phyloP scores from a whole-genome alignment of 2,113 vertebrate genomes.

The Colistium nudipinnis region DNA sequence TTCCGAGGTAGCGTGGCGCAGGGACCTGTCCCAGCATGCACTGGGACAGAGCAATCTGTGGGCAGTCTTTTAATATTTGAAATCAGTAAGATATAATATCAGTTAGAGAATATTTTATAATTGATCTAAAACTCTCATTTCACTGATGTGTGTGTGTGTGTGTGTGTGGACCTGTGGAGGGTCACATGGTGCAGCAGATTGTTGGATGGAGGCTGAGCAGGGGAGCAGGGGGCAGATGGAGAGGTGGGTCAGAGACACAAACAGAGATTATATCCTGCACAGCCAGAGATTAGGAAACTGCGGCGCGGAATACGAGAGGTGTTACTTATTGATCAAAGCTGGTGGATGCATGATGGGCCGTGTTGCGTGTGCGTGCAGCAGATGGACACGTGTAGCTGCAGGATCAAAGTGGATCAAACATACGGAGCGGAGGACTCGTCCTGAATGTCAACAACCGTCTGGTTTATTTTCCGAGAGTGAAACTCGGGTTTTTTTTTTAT shows the following conservation, averaged over 20 bases:
- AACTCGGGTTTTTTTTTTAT: no score
- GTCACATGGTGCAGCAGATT: conserved; percentile 21
- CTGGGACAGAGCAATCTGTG: no score
- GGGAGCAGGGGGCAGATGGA: conserved; percentile 65
- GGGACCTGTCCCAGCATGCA: no score
- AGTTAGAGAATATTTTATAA: no score
- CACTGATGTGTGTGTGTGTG: neutral
- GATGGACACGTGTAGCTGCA: conserved; percentile 62
- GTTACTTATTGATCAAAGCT: conserved; percentile 70
- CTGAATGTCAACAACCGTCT: conserved; percentile 24
- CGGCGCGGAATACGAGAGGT: conserved; percentile 2
- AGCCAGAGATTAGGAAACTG: conserved; percentile 32
- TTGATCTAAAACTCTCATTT: neutral
- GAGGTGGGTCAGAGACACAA: conserved; percentile 59
- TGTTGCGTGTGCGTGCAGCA: conserved; percentile 22
- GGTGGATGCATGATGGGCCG: conserved; percentile 17
- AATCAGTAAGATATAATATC: no score
- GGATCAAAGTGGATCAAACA: conserved; percentile 58
- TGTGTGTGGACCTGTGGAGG: neutral
- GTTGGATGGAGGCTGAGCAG: conserved; percentile 32
- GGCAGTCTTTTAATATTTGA: no score
- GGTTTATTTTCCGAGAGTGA: conserved; percentile 10
- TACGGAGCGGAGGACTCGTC: conserved; percentile 16
- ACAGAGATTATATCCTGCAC: conserved; percentile 57
- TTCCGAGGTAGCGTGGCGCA: no score